phyloP scores from a whole-genome alignment of 2,888 invertebrate genomes.

The Mystacides longicornis region DNA sequence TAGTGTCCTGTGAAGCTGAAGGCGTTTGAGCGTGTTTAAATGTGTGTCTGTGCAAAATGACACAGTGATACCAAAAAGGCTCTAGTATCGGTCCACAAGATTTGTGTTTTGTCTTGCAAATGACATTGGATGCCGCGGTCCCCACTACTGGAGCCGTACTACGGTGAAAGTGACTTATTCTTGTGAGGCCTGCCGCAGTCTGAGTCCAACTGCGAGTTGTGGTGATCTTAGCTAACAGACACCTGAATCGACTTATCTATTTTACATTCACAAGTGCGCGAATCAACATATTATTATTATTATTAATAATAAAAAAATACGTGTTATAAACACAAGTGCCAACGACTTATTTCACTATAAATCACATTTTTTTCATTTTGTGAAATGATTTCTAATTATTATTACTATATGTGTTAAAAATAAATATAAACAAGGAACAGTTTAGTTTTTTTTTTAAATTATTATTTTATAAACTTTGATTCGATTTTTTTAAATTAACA shows the following conservation, averaged over 20 bases:
- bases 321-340: neutral
- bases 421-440: neutral
- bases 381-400: neutral
- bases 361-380: neutral
- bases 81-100: neutral
- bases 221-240: neutral
- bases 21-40: no score
- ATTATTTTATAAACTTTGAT: neutral
- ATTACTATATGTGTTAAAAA: no score
- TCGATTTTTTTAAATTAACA: neutral
- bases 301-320: conserved; percentile 4
- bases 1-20: no score
- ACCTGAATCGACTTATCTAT: neutral
- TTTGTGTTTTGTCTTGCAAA: conserved; percentile 6
- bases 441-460: neutral
- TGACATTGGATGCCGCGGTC: conserved; percentile 10
- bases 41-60: no score
- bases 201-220: conserved; percentile 6
- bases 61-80: no score
- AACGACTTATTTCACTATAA: neutral
- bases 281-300: neutral
- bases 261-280: neutral
- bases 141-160: conserved; percentile 5
- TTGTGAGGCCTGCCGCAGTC: conserved; percentile 9
- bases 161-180: conserved; percentile 13